Evolutionary conservation across 2,797 vertebrate species (phyloP).

Genomic region (Onychomys leucogaster): DNA sequence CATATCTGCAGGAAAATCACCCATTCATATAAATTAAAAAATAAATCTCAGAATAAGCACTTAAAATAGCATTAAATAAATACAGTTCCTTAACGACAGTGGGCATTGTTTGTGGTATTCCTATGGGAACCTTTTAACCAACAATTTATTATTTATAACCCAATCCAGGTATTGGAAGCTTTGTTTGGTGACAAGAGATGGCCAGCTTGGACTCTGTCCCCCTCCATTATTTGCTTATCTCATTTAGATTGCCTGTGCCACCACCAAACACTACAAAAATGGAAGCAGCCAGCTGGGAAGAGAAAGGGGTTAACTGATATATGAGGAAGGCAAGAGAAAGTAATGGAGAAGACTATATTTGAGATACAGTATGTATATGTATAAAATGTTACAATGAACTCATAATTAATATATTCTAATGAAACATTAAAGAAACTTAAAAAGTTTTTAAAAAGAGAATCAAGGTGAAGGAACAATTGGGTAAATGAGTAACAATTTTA

Average conservation of each 20-base stretch:
- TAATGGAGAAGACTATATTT: not conserved
- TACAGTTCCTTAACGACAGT: not conserved
- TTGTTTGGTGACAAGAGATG: not conserved
- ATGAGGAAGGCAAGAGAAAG: too few relatives aligned
- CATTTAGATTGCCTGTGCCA: not conserved
- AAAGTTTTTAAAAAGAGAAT: not conserved
- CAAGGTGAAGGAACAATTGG: not conserved
- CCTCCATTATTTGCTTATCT: not conserved
- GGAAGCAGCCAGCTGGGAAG: not conserved
- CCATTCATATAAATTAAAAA: not conserved
- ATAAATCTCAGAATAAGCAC: not conserved
- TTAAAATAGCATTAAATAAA: not conserved
- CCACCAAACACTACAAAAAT: not conserved
- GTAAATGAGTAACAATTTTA: not conserved
- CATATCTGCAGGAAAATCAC: not conserved
- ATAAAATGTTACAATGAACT: not conserved
- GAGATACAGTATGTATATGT: not conserved
- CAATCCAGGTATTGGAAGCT: not conserved
- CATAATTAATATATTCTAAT: not conserved
- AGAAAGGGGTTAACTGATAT: not conserved
- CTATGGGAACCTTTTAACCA: not conserved
- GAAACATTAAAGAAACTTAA: not conserved
- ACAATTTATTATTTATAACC: not conserved
- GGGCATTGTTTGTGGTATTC: not conserved
- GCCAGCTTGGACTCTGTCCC: not conserved